These are phyloP conservation scores for Caenorhabditis brenneri DNA, from an alignment of 1,140 invertebrate species.

Conservation along the genomic window DNA sequence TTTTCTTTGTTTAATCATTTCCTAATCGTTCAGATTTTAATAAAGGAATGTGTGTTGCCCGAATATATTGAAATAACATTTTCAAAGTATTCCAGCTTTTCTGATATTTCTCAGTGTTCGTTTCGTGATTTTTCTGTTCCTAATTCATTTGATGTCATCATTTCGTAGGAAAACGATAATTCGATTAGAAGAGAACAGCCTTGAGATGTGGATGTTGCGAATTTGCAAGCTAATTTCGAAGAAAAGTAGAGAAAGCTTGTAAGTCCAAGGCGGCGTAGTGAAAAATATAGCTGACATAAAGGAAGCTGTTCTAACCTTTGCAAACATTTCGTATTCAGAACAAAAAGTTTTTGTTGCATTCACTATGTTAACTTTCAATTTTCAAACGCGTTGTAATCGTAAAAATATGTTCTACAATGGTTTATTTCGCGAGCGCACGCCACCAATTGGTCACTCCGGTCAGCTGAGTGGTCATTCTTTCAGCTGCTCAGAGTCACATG, in stretches of 20 bases:
- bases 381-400: slow-evolving; percentile 14
- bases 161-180: neutral
- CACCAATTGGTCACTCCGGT: slow-evolving; percentile 7
- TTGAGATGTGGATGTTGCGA: neutral
- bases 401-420: neutral
- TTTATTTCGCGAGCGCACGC: neutral
- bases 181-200: neutral
- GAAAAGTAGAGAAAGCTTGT: too few species aligned
- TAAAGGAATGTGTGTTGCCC: too few species aligned
- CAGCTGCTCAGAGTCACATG: neutral
- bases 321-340: too few species aligned
- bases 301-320: too few species aligned
- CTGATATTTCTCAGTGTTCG: neutral
- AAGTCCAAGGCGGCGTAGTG: too few species aligned
- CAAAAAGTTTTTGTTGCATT: too few species aligned
- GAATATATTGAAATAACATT: too few species aligned
- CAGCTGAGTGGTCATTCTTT: neutral
- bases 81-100: neutral
- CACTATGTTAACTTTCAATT: neutral
- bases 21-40: too few species aligned
- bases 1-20: neutral
- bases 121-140: neutral
- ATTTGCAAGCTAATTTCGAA: neutral
- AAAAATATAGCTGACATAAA: too few species aligned
- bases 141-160: neutral